These are phyloP conservation scores for Andrena flavipes DNA, from an alignment of 2,888 invertebrate genomes.

Conservation along the genomic window DNA sequence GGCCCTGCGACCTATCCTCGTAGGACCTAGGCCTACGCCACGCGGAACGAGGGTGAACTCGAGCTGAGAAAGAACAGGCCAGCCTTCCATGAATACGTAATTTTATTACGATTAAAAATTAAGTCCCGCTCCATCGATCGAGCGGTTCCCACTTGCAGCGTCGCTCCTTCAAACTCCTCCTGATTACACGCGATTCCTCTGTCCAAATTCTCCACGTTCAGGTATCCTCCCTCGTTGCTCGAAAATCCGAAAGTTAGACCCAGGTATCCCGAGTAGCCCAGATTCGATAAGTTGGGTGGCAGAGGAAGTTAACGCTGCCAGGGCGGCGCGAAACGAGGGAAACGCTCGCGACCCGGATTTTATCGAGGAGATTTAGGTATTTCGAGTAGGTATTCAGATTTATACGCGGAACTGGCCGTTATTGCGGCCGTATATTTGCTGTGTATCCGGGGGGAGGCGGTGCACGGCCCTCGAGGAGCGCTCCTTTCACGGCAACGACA, in stretches of 20 bases:
- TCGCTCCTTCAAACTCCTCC: neutral
- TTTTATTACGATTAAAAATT: constrained; percentile 79
- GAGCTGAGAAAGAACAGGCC: constrained; percentile 48
- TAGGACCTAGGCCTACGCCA: constrained; percentile 37
- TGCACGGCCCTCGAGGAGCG: constrained; percentile 26
- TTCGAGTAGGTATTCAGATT: constrained; percentile 62
- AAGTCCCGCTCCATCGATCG: constrained; percentile 59
- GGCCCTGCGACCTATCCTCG: constrained; percentile 10
- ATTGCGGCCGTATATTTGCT: constrained; percentile 55
- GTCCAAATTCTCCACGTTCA: too few species aligned
- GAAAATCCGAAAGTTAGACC: neutral
- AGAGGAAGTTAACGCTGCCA: constrained; percentile 14
- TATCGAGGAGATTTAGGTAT: constrained; percentile 57
- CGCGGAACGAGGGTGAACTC: constrained; percentile 12
- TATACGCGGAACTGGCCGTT: constrained; percentile 51
- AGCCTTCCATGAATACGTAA: constrained; percentile 80
- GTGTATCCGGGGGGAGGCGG: constrained; percentile 32
- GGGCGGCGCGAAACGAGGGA: constrained; percentile 21
- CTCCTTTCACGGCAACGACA: constrained; percentile 60
- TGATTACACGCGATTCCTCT: neutral
- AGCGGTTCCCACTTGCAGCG: neutral
- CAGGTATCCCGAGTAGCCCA: neutral
- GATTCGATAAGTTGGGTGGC: constrained; percentile 26
- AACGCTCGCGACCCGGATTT: constrained; percentile 36
- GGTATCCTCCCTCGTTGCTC: too few species aligned